These are phyloP conservation scores for Sceloporus undulatus DNA, from an alignment of 2,113 vertebrate species.

Conservation along the genomic window DNA sequence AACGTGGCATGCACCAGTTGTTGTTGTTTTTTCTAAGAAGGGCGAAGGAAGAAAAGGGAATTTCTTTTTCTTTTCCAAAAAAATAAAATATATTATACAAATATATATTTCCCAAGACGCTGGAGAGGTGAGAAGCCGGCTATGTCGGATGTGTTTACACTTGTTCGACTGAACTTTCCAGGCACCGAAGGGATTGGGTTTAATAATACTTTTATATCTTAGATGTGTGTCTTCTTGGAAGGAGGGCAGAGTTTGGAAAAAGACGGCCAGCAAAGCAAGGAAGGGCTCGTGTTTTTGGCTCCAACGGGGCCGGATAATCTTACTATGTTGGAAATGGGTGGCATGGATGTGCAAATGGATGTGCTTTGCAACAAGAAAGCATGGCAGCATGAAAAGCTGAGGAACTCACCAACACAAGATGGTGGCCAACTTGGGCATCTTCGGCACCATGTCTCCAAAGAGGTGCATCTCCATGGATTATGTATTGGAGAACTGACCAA, in stretches of 20 bases:
- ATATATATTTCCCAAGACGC: neutral
- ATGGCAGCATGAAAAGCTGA: neutral
- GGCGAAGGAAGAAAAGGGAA: too few relatives aligned
- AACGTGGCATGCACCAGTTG: neutral
- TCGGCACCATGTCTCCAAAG: too few relatives aligned
- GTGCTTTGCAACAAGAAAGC: neutral
- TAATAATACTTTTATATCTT: conserved; percentile 26
- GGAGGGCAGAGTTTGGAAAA: neutral
- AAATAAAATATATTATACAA: neutral
- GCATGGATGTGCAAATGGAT: neutral
- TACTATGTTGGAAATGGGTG: neutral
- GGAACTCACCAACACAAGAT: neutral
- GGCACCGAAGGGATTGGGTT: neutral
- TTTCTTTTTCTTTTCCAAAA: too few relatives aligned
- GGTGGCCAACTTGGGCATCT: too few relatives aligned
- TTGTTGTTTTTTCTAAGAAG: neutral
- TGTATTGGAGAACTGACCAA: too few relatives aligned
- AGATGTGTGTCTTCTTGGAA: neutral
- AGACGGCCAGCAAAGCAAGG: neutral
- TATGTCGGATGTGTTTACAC: conserved; percentile 29
- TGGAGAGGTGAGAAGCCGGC: neutral
- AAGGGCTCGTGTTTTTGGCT: neutral
- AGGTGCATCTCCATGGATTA: too few relatives aligned
- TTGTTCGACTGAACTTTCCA: conserved; percentile 28
- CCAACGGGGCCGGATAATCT: too few relatives aligned